Evolutionary conservation across 2,797 vertebrate species (phyloP).

Genomic region (Enteromius paludinosus): DNA sequence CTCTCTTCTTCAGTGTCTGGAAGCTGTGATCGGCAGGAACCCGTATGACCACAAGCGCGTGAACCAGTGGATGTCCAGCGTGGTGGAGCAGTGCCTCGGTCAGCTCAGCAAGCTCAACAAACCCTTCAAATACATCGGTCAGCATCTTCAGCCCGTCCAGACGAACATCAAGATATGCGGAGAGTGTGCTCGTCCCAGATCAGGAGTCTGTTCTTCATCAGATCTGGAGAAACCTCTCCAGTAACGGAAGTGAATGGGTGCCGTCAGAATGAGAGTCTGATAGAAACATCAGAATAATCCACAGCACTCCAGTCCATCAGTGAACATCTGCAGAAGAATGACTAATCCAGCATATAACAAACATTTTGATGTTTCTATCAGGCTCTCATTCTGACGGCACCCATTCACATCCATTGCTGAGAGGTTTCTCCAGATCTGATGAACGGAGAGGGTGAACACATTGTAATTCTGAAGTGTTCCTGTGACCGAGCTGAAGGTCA

Average conservation of each 20-base stretch:
- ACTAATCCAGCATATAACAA: not conserved
- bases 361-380: not conserved
- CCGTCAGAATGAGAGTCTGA: not conserved
- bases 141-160: not conserved
- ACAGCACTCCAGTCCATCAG: not conserved
- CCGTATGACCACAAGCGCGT: slow-evolving; percentile 92
- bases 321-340: not conserved
- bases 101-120: slow-evolving; percentile 93
- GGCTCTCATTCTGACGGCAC: not conserved
- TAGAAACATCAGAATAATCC: not conserved
- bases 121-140: slow-evolving; percentile 95
- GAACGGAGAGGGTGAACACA: not conserved
- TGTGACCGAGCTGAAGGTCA: too few relatives aligned
- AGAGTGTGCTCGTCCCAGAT: not conserved
- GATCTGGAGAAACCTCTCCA: not conserved
- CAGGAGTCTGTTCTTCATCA: not conserved
- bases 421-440: not conserved
- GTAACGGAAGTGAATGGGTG: not conserved
- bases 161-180: not conserved
- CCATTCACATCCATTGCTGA: not conserved
- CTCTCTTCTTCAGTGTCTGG: slow-evolving; percentile 80
- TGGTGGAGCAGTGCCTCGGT: slow-evolving; percentile 90
- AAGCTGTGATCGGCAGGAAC: slow-evolving; percentile 87
- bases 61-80: slow-evolving; percentile 89
- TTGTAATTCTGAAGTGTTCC: too few relatives aligned